Evolutionary conservation across 1,140 invertebrate genomes (phyloP).

Genomic region (Polypedilum vanderplanki): DNA sequence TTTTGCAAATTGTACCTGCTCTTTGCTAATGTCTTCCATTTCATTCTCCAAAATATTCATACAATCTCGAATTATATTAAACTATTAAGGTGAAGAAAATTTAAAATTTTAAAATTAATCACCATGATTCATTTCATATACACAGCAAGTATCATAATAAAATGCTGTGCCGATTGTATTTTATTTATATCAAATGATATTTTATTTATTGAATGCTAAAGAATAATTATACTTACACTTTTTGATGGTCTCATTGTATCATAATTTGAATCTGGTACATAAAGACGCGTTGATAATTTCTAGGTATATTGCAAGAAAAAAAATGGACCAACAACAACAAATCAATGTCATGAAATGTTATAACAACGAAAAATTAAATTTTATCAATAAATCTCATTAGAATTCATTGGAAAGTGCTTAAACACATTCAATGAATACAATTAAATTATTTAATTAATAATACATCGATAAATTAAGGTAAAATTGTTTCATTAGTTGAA

Average conservation of each 20-base stretch:
- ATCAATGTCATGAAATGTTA: conserved; percentile 24
- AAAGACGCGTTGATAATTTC: neutral
- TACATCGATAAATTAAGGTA: neutral
- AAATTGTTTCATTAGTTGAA: neutral
- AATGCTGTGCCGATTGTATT: neutral
- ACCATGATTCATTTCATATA: conserved; percentile 5
- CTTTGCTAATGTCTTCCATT: conserved; percentile 41
- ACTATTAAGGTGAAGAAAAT: neutral
- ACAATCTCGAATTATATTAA: neutral
- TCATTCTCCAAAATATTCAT: conserved; percentile 40
- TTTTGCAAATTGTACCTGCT: conserved; percentile 32
- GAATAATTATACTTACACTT: neutral
- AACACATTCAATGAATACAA: conserved; percentile 36
- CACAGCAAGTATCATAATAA: neutral
- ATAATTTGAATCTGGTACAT: neutral
- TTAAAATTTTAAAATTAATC: neutral
- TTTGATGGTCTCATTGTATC: neutral
- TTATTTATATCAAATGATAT: neutral
- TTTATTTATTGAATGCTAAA: neutral
- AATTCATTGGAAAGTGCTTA: conserved; percentile 39
- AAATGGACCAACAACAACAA: conserved; percentile 26
- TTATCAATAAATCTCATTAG: conserved; percentile 38
- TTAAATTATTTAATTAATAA: conserved; percentile 26
- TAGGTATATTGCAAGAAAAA: neutral
- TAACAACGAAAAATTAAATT: conserved; percentile 33